Evolutionary conservation across 2,797 vertebrate genomes (phyloP), one percentile per base, ranked within the genome.

Genomic region (Acanthornis magna): DNA sequence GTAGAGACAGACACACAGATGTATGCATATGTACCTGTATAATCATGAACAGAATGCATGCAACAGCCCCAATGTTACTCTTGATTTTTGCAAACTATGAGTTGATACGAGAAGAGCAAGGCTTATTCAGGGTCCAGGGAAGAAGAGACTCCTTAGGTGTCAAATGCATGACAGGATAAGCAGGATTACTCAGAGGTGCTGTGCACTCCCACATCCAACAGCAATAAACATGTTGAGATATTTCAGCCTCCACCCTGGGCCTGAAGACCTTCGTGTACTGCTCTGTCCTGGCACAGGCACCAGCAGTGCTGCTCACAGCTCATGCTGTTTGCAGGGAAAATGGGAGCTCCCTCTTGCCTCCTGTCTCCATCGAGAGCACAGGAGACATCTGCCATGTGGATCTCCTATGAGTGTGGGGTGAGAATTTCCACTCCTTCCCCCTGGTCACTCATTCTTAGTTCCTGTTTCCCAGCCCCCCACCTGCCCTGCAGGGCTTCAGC

Each of bases 221-320:
- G 40, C 22, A 14, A 32, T 32, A 55, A 80, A 74, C 13, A 26
- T 30, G 4, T 16, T 51, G 48, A 43, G 34, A 14, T 30, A 32
- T 1, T 2, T 51, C n/a, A 89, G 10, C 30, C n/a, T 76, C 50
- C 29, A 48, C 20, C 11, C 48, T 54, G 70, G 12, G 48, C 66
- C n/a, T 61, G 27, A 55, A 67, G 45, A 34, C 7, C 10, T 57
- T 6, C 0, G 0, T 15, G n/a, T 2, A 0, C 48, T 72, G 60
- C 55, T 73, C 47, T 9, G 2, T 51, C 7, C 50, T 67, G 54
- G 19, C n/a, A 54, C n/a, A 67, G 48, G 32, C 53, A 57, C n/a
- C 42, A 34, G 48, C 3, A 2, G 19, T 5, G 42, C 50, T 91
- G 85, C 5, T 17, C 55, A 62, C 40, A 80, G 32, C 6, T 3